Evolutionary conservation across 2,797 vertebrate genomes (phyloP), one percentile per base, ranked within the genome.

Genomic region (Apogon talboti): DNA sequence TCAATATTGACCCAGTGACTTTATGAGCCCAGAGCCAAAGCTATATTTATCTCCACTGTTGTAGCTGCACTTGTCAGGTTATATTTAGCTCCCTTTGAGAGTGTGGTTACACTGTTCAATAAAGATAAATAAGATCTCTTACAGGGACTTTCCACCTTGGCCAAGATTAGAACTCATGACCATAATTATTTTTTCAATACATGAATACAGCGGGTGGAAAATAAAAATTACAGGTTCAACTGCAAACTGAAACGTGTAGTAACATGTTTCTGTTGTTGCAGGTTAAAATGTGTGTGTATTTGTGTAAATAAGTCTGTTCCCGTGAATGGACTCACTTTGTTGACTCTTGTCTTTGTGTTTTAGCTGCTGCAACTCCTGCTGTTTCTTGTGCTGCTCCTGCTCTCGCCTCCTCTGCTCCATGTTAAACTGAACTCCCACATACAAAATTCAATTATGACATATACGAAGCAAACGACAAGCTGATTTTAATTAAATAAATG

Each of bases 341-440:
- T 94, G 92, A 82, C 92, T 94, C 86, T 93, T 94, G 85, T 93
- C 94, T 84, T 94, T 94, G 90, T 94, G 87, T 58, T 91, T 91
- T 15, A 94, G 89, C 81, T 94, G 92, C 74, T 94, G 94, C 66
- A 95, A 48, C 83, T 93, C 91, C 63, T 94, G 93, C 40, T 94
- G 93, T 61, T 94, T 93, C 60, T 93, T 92, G 0, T 94, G 89
- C 52, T 93, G 89, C 66, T 94, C 92, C 70, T 93, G 91, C 48
- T 93, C 93, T 12, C 89, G 84, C 63, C 93, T 86, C 76, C 91
- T 87, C 77, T 92, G 92, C 78, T 93, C 90, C 92, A 93, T 93
- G 38, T 91, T 93, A 65, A 92, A 93, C 88, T 93, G 35, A 7
- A 40, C n/a, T 47, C 37, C 67, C 42, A 68, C 10, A 66, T 28